Evolutionary conservation across 2,113 vertebrate species (phyloP), one percentile per base, ranked within the genome.

Genomic region (Oceanites oceanicus): DNA sequence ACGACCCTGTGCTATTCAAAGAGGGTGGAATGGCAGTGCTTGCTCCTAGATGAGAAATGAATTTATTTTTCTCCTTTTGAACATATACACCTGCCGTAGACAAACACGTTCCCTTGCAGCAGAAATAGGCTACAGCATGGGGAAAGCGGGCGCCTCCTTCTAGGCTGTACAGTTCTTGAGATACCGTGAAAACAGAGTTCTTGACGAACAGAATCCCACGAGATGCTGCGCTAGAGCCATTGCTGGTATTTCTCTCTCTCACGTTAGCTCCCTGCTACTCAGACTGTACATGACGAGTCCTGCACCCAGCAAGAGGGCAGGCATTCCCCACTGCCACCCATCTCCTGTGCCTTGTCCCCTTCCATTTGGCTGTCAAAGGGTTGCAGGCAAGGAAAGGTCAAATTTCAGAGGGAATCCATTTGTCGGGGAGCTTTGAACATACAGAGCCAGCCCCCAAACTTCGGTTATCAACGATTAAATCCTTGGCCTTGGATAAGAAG

Each of bases 1-100:
- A 19, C 0, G 3, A 34, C 1, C 1, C 3, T 44, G 11, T 32
- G 61, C 44, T 63, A 13, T 19, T 49, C 42, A 32, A n/a, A 62
- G 42, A 72, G 10, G 17, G 29, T 18, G 20, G 26, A n/a, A 42
- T 3, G 4, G 15, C 22, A n/a, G 15, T 10, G 47, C 70, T 62
- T 49, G 19, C 15, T 74, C 8, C 27, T 26, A 44, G 36, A 13
- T 30, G 19, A 66, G 16, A 65, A 32, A 16, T 4, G 2, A 21
- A 45, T 38, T 49, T n/a, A 6, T 49, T 58, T 73, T 65, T 65
- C 38, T 53, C 50, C 16, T n/a, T 66, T 70, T 72, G 52, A 86
- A n/a, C 15, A 59, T 5, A n/a, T 2, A 73, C 7, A 38, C 16
- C 21, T n/a, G 49, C 23, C 1, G 1, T 9, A 45, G n/a, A 32